A percentile compares a stretch with the other conserved stretches of the same genome.
phyloP scores from a whole-genome alignment of 2,888 invertebrate genomes.

The Tholera decimalis region DNA sequence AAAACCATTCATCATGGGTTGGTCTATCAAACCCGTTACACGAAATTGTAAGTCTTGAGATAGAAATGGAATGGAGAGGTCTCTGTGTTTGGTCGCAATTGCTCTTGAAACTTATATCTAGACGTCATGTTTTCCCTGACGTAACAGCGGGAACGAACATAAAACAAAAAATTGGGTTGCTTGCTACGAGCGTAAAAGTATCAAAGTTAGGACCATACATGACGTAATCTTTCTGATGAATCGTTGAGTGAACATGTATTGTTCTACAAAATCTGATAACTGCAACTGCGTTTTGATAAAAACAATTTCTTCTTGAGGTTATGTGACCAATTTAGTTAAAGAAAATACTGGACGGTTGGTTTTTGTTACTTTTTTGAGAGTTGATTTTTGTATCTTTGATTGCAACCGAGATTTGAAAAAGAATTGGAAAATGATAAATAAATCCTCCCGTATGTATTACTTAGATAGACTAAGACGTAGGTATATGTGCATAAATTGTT shows the following conservation, averaged over 20 bases:
- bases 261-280: background rate
- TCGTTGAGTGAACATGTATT: conserved; percentile 30
- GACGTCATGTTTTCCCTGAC: conserved; percentile 70
- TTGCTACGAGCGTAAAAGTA: conserved; percentile 42
- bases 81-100: conserved; percentile 60
- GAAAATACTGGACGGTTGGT: too few species aligned
- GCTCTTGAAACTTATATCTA: conserved; percentile 70
- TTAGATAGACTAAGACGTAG: background rate
- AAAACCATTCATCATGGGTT: conserved; percentile 49
- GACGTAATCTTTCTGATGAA: conserved; percentile 40
- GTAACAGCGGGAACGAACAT: conserved; percentile 71
- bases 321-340: background rate
- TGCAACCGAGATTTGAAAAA: background rate
- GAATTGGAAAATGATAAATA: background rate
- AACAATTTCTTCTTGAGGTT: background rate
- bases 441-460: background rate
- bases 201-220: conserved; percentile 44
- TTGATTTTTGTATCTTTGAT: background rate
- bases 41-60: conserved; percentile 29
- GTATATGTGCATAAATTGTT: background rate
- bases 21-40: conserved; percentile 45
- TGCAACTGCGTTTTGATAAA: background rate
- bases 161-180: conserved; percentile 68
- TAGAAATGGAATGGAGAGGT: conserved; percentile 43
- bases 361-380: too few species aligned